These are phyloP conservation scores for Nesometra sesokonis DNA, from an alignment of 35 echinoderm and acorn worm genomes.

Conservation along the genomic window DNA sequence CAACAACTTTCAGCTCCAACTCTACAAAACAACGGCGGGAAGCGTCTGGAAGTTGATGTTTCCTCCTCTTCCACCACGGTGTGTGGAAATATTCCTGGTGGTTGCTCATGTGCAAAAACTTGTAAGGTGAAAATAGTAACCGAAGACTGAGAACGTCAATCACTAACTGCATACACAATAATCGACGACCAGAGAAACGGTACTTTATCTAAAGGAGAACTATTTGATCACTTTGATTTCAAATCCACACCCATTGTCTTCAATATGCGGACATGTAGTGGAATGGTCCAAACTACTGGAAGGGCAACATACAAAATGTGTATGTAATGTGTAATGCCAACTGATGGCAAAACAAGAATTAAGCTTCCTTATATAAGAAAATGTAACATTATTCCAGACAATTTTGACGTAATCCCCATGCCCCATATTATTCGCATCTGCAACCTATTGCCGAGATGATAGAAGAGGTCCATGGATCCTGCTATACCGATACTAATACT, in stretches of 20 bases:
- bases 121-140: slow-evolving; percentile 13
- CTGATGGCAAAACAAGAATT: neutral
- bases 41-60: neutral
- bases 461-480: neutral
- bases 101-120: slow-evolving; percentile 37
- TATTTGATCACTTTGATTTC: neutral
- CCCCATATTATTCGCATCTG: neutral
- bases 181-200: neutral
- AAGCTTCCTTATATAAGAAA: neutral
- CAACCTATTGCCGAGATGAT: neutral
- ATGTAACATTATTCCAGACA: neutral
- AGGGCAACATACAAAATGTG: neutral
- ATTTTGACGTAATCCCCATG: neutral
- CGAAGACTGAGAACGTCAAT: neutral
- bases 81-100: neutral
- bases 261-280: neutral
- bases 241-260: neutral
- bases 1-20: neutral
- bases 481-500: neutral
- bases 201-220: neutral
- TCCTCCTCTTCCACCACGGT: slow-evolving; percentile 15
- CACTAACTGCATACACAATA: slow-evolving; percentile 4
- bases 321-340: neutral
- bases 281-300: neutral
- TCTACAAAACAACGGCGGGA: neutral